Base-by-base conservation (phyloP, 2,113 vertebrate species). In the Verasper variegatus region DNA sequence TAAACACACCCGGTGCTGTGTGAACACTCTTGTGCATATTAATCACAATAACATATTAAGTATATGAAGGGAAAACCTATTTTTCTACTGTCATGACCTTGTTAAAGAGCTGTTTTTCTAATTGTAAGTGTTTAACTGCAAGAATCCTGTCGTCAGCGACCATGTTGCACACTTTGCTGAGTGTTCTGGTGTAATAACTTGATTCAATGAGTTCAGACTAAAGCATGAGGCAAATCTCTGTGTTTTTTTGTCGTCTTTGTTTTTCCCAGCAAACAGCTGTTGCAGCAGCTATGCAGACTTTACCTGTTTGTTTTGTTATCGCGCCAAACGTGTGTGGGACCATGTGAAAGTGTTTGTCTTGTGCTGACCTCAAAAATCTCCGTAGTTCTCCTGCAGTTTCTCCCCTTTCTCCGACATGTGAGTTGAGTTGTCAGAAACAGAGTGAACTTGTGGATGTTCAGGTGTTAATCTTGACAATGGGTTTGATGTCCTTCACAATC, bases 31-130 rank as follows among this genome's bases (percentile, higher is more conserved):
- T 7, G 89, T 73, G 72, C 59, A 94, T 96, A 94, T 94, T 96
- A 40, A 42, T 42, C 3, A 13, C 93, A 96, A 95, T 95, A 96
- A 93, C 95, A 51, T 95, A 94, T 96, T 95, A 95, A 95, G 94
- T 93, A 91, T 93, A 93, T 92, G 4, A 93, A 91, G 61, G 49
- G 70, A 52, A 74, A 62, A 55, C 20, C 76, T 86, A 52, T 17
- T 78, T 86, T 88, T 65, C 86, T 80, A 73, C 40, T 4, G 13
- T 54, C 23, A 35, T 68, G 20, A 86, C 62, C 60, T 54, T 83
- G 52, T 77, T 64, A 24, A 80, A 86, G 24, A 74, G 40, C 8
- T 85, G 80, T 83, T 83, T 86, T 83, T 81, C 4, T 62, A 87
- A 54, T 21, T 63, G 6, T 71, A 2, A 20, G 49, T 67, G 40